Evolutionary conservation across 2,113 vertebrate species (phyloP), one percentile per base, ranked within the genome.

Genomic region (Lophura nycthemera): DNA sequence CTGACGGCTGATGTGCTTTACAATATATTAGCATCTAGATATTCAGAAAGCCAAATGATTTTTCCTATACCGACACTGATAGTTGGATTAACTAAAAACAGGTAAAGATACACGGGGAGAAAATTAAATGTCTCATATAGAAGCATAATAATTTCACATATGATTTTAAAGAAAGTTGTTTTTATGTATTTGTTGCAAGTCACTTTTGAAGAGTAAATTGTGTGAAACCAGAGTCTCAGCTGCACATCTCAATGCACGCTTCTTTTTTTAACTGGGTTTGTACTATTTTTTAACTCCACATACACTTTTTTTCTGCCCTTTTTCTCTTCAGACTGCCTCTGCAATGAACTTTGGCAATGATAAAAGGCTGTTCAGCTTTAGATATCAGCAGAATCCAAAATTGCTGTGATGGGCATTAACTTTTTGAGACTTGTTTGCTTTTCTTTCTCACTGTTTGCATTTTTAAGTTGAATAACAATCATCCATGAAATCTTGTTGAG

Each of bases 11-110:
- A 65, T 59, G 88, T 80, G 67, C 32, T 70, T 86, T 70, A 88
- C 64, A 48, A 80, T 65, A 13, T 70, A 74, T 1, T 6, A 88
- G 29, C 67, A 92, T 11, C 3, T 47, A 67, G 72, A 47, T 73
- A 38, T 78, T 82, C 83, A 93, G 72, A 91, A 85, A 85, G 64
- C 25, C 66, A 86, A 83, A 70, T 45, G 45, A 81, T 43, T 38
- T 89, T 69, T 86, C 50, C 40, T 65, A 66, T 22, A 79, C 45
- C 87, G 82, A n/a, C 19, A 64, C 16, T 60, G 34, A 71, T 88
- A 13, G 52, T 65, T 45, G 19, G 24, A 63, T 81, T 81, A 81
- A 25, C 20, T 52, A 4, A 64, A 87, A 69, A 36, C 27, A 78
- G 60, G 43, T 38, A 63, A 77, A 78, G 27, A 74, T 50, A 64